phyloP scores from a whole-genome alignment of 2,797 vertebrate species.

The Hypotaenidia philippensis region DNA sequence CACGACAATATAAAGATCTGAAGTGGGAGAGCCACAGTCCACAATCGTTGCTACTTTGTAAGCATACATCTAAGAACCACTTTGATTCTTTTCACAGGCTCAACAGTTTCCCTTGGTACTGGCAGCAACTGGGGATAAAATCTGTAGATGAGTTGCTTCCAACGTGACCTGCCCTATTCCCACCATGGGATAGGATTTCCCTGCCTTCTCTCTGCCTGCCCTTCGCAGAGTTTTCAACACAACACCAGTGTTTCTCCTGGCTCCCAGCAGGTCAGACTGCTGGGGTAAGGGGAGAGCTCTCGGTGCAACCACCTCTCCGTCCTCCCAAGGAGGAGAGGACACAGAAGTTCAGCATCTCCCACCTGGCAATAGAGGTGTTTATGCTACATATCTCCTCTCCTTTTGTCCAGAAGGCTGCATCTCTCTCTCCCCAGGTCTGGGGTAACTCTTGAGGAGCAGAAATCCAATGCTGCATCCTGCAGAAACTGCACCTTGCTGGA shows the following conservation, averaged over 20 bases:
- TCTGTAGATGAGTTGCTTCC: not conserved
- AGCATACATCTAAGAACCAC: not conserved
- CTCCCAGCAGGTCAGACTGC: not conserved
- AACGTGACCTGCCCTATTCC: not conserved
- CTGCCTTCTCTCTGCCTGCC: not conserved
- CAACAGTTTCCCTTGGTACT: not conserved
- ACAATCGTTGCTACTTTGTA: not conserved
- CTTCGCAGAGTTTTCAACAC: not conserved
- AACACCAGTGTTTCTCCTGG: not conserved
- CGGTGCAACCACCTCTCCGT: not conserved
- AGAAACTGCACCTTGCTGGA: not conserved
- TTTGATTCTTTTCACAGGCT: not conserved
- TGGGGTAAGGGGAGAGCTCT: not conserved
- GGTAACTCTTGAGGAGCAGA: not conserved
- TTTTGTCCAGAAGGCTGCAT: not conserved
- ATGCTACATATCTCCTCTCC: not conserved
- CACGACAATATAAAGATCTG: not conserved
- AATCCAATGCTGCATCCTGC: not conserved
- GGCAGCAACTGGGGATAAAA: not conserved
- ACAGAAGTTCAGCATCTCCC: not conserved
- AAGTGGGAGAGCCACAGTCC: not conserved
- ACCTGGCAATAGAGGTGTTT: not conserved
- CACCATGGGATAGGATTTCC: accelerated
- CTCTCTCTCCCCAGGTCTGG: not conserved
- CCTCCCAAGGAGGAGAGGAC: not conserved